Evolutionary conservation across 2,797 vertebrate genomes (phyloP), one percentile per base, ranked within the genome.

Genomic region (Danionella dracula): DNA sequence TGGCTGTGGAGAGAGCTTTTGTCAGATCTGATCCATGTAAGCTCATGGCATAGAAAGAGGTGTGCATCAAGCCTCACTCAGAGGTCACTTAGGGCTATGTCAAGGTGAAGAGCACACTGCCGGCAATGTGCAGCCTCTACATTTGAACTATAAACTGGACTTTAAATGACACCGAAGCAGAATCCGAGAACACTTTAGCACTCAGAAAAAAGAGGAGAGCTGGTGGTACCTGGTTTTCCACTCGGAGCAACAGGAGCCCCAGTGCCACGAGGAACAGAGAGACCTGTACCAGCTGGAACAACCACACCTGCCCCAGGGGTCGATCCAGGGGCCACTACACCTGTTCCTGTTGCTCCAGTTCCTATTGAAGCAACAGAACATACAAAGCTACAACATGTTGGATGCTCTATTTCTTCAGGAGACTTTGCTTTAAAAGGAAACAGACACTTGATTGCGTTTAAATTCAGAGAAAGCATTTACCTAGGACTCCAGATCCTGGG

Each of bases 161-260:
- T n/a, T n/a, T n/a, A n/a, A n/a, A n/a, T n/a, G n/a, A n/a, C n/a
- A n/a, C n/a, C n/a, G n/a, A n/a, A n/a, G n/a, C n/a, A n/a, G n/a
- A n/a, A n/a, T n/a, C n/a, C n/a, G n/a, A n/a, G n/a, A n/a, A n/a
- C n/a, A n/a, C n/a, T n/a, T n/a, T n/a, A n/a, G n/a, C n/a, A n/a
- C n/a, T n/a, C n/a, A n/a, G n/a, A n/a, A n/a, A 11, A 45, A 5
- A 17, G 54, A 35, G 19, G 13, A 15, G 27, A 15, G 5, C 7
- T 46, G 42, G 49, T 61, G 13, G 51, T 70, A 89, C 87, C 80
- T 81, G 82, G 79, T 74, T 82, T 85, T 49, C 38, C 60, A 56
- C 34, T 67, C 11, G 75, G 75, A 15, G 45, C 13, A 10, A 32
- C 5, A 12, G 83, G 77, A 29, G 76, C 57, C 9, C 80, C 80